Evolutionary conservation across 2,797 vertebrate genomes (phyloP), one percentile per base, ranked within the genome.

Genomic region (Sebastes taczanowskii): DNA sequence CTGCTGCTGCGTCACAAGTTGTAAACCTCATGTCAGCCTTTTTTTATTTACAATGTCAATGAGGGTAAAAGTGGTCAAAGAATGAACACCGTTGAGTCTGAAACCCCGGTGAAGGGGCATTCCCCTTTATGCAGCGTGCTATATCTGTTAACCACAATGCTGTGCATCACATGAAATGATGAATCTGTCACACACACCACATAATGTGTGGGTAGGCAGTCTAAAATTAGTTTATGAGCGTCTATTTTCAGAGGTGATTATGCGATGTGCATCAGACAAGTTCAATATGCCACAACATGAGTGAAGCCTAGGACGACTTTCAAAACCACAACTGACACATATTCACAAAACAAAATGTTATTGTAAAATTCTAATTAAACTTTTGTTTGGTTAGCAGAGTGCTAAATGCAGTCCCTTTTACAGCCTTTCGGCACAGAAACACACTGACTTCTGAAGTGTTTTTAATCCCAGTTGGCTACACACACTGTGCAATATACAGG

Each of bases 91-190:
- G 58, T 73, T 81, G 46, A 67, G 63, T 70, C 77, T 84, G 83
- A 87, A 84, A 83, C 71, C 23, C 46, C 73, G n/a, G 49, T 14
- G 61, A 77, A 85, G 90, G 92, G 92, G 92, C 86, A 93, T 84
- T 91, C 85, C 93, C 92, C 89, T 86, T 49, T 14, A 77, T 65
- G 70, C 74, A 61, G 77, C 2, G 30, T 55, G 80, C 86, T 89
- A 92, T 91, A 91, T 94, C 86, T 93, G 90, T 84, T 77, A 87
- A 93, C 91, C 91, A 90, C 94, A 94, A 90, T 59, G 74, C 75
- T 72, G 72, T 66, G 75, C 85, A 93, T 93, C 93, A 93, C 90
- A 92, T 93, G 89, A 93, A 93, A 90, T 89, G 88, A 94, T 88
- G 80, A 91, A 91, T 84, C 82, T 80, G 89, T 92, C 90, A 91